phyloP scores from a whole-genome alignment of 2,888 invertebrate genomes.

The Pseudococcus longispinus region DNA sequence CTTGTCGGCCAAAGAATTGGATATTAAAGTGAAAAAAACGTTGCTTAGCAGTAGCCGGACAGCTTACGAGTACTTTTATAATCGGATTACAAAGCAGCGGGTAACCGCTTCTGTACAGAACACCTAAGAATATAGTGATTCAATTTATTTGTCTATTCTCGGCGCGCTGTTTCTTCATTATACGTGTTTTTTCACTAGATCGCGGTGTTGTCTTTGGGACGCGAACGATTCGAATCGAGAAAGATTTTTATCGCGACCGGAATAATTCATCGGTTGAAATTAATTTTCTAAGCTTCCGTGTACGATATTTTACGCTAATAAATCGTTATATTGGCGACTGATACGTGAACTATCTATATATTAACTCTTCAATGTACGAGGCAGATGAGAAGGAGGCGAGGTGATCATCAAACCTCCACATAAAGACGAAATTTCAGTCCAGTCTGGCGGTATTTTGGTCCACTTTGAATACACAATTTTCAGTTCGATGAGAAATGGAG shows the following conservation, averaged over 20 bases:
- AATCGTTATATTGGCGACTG: not conserved
- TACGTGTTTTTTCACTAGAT: constrained; percentile 3
- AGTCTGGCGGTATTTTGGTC: not conserved
- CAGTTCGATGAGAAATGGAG: not conserved
- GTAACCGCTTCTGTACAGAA: constrained; percentile 47
- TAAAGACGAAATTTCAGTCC: not conserved
- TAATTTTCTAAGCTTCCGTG: constrained; percentile 55
- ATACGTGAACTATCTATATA: not conserved
- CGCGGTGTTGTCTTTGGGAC: not conserved
- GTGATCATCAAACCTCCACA: too few species aligned
- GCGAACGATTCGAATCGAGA: not conserved
- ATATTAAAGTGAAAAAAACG: constrained; percentile 44
- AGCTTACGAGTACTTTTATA: constrained; percentile 50
- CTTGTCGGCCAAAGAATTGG: constrained; percentile 7
- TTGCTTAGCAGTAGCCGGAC: constrained; percentile 53
- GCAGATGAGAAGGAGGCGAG: too few species aligned
- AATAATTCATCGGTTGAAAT: constrained; percentile 51
- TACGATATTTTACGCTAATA: constrained; percentile 15
- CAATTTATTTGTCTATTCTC: constrained; percentile 52
- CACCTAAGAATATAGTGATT: constrained; percentile 50
- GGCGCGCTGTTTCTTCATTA: not conserved
- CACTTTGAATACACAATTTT: not conserved
- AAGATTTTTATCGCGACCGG: constrained; percentile 41
- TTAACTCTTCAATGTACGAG: too few species aligned
- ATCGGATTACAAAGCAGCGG: constrained; percentile 55